Evolutionary conservation across 2,797 vertebrate species (phyloP), one percentile per base, ranked within the genome.

Genomic region (Morus bassanus): DNA sequence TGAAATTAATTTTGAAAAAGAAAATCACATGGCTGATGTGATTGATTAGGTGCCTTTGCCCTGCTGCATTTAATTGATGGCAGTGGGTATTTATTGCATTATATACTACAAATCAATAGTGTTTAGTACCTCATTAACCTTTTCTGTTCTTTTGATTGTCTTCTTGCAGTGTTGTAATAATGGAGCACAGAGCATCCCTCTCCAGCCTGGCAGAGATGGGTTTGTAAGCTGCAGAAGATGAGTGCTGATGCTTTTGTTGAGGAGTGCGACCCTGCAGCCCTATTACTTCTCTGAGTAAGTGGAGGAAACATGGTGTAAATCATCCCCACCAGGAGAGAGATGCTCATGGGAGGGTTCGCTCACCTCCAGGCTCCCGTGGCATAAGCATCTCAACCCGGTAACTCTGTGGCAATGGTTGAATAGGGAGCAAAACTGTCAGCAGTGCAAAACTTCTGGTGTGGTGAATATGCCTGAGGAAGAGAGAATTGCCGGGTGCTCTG

Each of bases 91-190:
- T 95, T 89, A 91, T 91, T 83, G 80, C 61, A 45, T 95, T 94
- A 75, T 85, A 56, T 68, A 65, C 76, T 57, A 54, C 77, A 81
- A 93, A 97, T 93, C 85, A 77, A 95, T 82, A 93, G 74, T 45
- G 78, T 96, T 96, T 96, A 95, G 85, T 76, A 89, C 70, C 91
- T 96, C 91, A 77, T 96, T 96, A 93, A 96, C 74, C 89, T 95
- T 80, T 69, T 57, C 82, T 61, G 46, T 64, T 45, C n/a, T 83
- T 94, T 72, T 50, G 46, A 94, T 91, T 92, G 77, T 91, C 50
- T 25, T 76, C 91, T 74, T 59, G 31, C 28, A 14, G 53, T 6
- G 53, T 16, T 67, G 39, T 35, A 88, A 15, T 43, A 53, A 28
- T 19, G 37, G 43, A 82, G 43, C 30, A 18, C 37, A 21, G 74